Base-by-base conservation (phyloP, 2,113 vertebrate genomes). In the Natator depressus region DNA sequence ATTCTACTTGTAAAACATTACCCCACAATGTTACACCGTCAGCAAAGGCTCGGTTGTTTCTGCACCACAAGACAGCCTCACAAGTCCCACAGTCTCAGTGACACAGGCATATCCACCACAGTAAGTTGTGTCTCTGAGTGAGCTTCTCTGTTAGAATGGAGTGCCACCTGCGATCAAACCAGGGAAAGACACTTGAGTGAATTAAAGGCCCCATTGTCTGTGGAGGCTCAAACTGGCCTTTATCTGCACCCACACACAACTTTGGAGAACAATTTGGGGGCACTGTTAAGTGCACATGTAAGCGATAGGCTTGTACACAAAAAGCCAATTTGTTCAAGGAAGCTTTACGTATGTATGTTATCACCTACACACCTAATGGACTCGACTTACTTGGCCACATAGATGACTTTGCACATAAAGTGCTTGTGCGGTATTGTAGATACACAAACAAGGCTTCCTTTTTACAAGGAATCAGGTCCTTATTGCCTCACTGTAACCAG, bases 111-210 rank as follows among this genome's bases (percentile, higher is more conserved):
- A 69, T 75, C 2, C 2, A 51, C 1, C 12, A 29, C n/a, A 84
- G 31, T 5, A 50, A 82, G 7, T 10, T 90, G 29, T 54, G 4
- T 3, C 6, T 35, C 1, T 75, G 24, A 79, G 17, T 0, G 0
- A 87, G 46, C 5, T 0, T 54, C 38, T 88, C 75, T 69, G 13
- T 89, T 2, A 89, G 19, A 79, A 5, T 16, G 65, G 8, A 11
- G 38, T 72, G 4, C 16, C 22, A 42, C 25, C 29, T 47, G 17
- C 19, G 5, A 1, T 47, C 83, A 47, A 82, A 54, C 24, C 3
- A 19, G 75, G 16, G 20, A 85, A 59, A 46, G 42, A 81, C 7
- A 10, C 80, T 82, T 27, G 50, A 2, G 49, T 65, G 50, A 19
- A 90, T 53, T 2, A 17, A 59, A 92, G 62, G 88, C 53, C 22